Conservation (phyloP, 2,797 vertebrate genomes). For the Ceryle rudis region DNA sequence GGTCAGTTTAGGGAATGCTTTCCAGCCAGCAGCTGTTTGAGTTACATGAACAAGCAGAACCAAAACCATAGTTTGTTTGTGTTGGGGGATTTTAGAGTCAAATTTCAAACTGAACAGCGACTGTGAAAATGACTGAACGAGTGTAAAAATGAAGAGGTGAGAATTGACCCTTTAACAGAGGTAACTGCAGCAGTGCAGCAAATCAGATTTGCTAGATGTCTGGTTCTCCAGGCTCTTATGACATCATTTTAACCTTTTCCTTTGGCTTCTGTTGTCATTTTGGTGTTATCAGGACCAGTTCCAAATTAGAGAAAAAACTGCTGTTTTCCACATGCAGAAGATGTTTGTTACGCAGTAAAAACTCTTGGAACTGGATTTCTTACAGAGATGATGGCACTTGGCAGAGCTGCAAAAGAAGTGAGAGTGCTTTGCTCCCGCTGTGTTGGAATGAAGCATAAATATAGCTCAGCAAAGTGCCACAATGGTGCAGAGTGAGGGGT, state of each 20-base stretch:
- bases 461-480: not conserved
- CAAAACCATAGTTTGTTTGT: not conserved
- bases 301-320: not conserved
- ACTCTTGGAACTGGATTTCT: not conserved
- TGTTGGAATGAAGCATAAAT: not conserved
- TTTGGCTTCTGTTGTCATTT: not conserved
- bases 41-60: not conserved
- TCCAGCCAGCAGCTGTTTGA: not conserved
- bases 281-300: not conserved
- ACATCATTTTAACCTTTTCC: not conserved
- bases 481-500: not conserved
- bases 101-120: not conserved
- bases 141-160: not conserved
- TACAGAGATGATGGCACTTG: not conserved
- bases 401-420: not conserved
- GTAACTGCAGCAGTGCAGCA: not conserved
- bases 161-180: not conserved
- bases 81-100: not conserved
- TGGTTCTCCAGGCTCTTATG: not conserved
- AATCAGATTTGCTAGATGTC: not conserved
- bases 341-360: not conserved
- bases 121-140: not conserved
- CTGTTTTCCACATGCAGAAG: not conserved
- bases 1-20: not conserved
- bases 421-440: not conserved